Evolutionary conservation across 2,113 vertebrate genomes (phyloP), one percentile per base, ranked within the genome.

Genomic region (Spheniscus mendiculus): DNA sequence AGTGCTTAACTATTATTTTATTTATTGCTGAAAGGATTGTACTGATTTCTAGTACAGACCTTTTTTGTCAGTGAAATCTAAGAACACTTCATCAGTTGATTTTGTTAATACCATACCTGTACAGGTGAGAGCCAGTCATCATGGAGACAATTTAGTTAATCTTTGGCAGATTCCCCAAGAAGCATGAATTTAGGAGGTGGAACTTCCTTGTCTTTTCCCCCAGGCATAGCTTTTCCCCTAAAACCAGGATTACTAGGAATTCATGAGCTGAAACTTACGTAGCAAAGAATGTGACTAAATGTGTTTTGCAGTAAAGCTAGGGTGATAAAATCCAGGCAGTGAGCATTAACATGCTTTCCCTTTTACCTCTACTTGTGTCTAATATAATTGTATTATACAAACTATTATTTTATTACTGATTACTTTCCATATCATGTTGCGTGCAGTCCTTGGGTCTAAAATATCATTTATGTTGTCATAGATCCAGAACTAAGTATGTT

Each of bases 251-350:
- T 97, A 97, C 94, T 87, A 89, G 95, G 94, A 96, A 96, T 97
- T 97, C 93, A 96, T 96, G 94, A 97, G 91, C 94, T 97, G 97
- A 96, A 97, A 97, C 87, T 91, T 95, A 82, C 87, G 96, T 47
- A 91, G 93, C 89, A 96, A 97, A 96, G 91, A 96, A 97, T 96
- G 91, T 95, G 94, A 83, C 93, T 96, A 94, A 97, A 95, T 97
- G 93, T 97, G 93, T 97, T 97, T 97, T 97, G 89, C 96, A 97
- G 93, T 95, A 97, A 96, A 95, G 91, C 91, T 66, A 47, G 84
- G 94, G 94, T 96, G 95, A 96, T 97, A 97, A 96, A 96, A 95
- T 94, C 93, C 93, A 97, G 95, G 93, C 95, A 95, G 95, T 15
- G 70, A 96, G 91, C 90, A 96, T 97, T 97, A 96, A 90, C 93